phyloP scores from a whole-genome alignment of 2,888 invertebrate species.

The Perdita meconis region DNA sequence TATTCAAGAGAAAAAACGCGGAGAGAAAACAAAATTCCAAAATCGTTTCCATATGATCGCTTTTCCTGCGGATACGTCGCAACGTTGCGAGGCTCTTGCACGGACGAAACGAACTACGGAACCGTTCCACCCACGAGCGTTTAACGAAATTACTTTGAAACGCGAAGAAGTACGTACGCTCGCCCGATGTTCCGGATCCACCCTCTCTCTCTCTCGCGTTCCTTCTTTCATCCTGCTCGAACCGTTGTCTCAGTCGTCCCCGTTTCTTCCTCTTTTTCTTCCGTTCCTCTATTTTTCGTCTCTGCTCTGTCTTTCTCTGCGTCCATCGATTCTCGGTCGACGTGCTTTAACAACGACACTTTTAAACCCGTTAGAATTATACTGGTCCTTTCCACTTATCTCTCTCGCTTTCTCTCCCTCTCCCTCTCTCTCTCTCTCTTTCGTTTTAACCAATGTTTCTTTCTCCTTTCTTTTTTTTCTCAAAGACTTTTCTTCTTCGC shows the following conservation, averaged over 20 bases:
- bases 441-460: not conserved
- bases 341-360: slow-evolving; percentile 71
- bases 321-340: slow-evolving; percentile 58
- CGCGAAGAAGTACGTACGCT: slow-evolving; percentile 70
- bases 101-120: slow-evolving; percentile 68
- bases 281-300: slow-evolving; percentile 17
- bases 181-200: slow-evolving; percentile 54
- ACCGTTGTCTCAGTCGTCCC: slow-evolving; percentile 9
- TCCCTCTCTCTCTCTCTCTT: not conserved
- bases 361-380: slow-evolving; percentile 73
- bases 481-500: not conserved
- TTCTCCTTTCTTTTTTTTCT: not conserved
- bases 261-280: slow-evolving; percentile 22
- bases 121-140: slow-evolving; percentile 61
- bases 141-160: slow-evolving; percentile 76
- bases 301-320: slow-evolving; percentile 27
- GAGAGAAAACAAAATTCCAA: not conserved
- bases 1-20: not conserved
- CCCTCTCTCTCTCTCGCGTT: slow-evolving; percentile 28
- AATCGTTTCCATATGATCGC: slow-evolving; percentile 29
- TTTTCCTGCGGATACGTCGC: slow-evolving; percentile 6
- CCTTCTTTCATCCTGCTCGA: slow-evolving; percentile 5
- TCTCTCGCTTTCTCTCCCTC: not conserved
- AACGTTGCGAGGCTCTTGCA: slow-evolving; percentile 31
- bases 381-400: slow-evolving; percentile 19